phyloP scores from a whole-genome alignment of 2,888 invertebrate species.

The Torymus aiolomorphi region DNA sequence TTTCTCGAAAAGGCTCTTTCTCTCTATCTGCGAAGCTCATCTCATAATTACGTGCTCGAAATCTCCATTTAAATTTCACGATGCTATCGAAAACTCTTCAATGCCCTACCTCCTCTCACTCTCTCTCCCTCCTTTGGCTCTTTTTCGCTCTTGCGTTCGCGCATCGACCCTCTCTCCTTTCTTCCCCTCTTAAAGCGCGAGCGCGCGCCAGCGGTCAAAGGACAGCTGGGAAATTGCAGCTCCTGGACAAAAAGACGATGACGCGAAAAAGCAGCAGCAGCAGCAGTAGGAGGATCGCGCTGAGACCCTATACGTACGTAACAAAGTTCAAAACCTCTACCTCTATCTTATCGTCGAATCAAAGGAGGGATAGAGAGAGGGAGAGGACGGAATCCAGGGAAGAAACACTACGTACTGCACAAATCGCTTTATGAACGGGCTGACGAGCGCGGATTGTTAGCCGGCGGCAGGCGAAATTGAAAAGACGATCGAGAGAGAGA shows the following conservation, averaged over 20 bases:
- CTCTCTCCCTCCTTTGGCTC: background rate
- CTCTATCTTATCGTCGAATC: constrained; percentile 23
- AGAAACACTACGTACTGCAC: constrained; percentile 3
- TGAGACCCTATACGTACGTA: background rate
- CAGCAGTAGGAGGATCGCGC: background rate
- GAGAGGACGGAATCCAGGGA: constrained; percentile 6
- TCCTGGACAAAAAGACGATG: background rate
- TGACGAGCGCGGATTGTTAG: constrained; percentile 67
- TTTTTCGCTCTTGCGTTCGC: no score
- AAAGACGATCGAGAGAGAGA: constrained; percentile 18
- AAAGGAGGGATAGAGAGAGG: background rate
- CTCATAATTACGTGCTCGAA: no score
- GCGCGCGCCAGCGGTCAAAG: constrained; percentile 36
- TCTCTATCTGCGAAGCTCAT: no score
- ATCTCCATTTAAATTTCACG: background rate
- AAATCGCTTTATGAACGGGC: constrained; percentile 72
- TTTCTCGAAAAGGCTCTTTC: no score
- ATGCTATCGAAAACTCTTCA: no score
- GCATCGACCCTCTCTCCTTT: background rate
- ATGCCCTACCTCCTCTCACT: no score
- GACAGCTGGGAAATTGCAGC: constrained; percentile 40
- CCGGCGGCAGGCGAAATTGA: constrained; percentile 56
- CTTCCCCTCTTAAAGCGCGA: background rate
- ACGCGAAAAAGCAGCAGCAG: background rate
- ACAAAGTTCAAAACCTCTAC: constrained; percentile 26